These are phyloP conservation scores for Monarcha castaneiventris DNA, from an alignment of 2,113 vertebrate genomes.

Conservation along the genomic window DNA sequence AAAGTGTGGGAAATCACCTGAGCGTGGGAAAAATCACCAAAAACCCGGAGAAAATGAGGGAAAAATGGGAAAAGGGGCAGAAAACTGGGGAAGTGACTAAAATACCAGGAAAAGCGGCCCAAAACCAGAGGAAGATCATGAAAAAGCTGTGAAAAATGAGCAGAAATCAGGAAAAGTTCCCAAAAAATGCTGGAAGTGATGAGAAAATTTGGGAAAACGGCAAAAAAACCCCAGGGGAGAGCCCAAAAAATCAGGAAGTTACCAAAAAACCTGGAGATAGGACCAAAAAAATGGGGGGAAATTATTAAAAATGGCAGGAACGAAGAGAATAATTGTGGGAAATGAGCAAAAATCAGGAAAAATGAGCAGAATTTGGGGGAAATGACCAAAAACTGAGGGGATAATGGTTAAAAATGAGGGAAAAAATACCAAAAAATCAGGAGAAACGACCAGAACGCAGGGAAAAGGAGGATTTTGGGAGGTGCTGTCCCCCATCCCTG, in stretches of 20 bases:
- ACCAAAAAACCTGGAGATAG: too few relatives aligned
- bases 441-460: rapidly evolving
- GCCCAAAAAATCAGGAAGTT: too few relatives aligned
- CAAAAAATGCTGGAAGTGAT: rapidly evolving
- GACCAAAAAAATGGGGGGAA: rapidly evolving
- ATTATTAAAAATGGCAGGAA: rapidly evolving
- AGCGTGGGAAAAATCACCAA: rapidly evolving
- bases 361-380: neutral
- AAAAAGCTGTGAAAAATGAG: rapidly evolving
- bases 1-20: neutral
- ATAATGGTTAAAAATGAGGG: neutral
- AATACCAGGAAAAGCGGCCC: neutral
- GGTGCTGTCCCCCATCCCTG: rapidly evolving
- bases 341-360: neutral
- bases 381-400: too few relatives aligned
- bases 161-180: neutral
- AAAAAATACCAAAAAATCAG: neutral
- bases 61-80: neutral
- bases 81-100: rapidly evolving
- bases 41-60: neutral
- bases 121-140: neutral
- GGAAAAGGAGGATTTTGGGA: rapidly evolving
- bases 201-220: neutral
- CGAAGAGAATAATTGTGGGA: rapidly evolving
- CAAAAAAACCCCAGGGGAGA: neutral